A percentile compares a stretch with the other conserved stretches of the same genome.
phyloP scores from a whole-genome alignment of 2,888 invertebrate genomes.

The Cheilosia impressa region DNA sequence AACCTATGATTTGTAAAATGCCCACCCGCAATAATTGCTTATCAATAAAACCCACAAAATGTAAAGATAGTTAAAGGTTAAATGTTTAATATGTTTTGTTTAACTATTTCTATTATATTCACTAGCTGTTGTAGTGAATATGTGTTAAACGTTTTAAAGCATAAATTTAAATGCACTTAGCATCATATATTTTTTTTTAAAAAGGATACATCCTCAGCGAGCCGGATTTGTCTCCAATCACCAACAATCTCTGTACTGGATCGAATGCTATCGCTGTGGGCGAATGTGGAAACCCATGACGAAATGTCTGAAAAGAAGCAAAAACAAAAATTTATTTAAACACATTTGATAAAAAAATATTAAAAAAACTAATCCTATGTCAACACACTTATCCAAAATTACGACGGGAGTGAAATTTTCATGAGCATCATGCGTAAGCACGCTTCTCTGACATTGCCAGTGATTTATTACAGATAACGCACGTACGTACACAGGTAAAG shows the following conservation, averaged over 20 bases:
- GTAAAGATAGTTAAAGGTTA: too few species aligned
- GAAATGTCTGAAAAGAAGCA: constrained; percentile 92
- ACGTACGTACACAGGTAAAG: constrained; percentile 3
- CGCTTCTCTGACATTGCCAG: constrained; percentile 23
- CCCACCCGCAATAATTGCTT: too few species aligned
- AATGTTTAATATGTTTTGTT: too few species aligned
- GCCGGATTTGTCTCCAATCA: constrained; percentile 97
- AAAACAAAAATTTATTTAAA: constrained; percentile 1
- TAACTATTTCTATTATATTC: background rate
- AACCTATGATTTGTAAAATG: too few species aligned
- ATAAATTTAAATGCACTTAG: background rate
- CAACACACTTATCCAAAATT: constrained; percentile 22
- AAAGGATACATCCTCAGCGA: constrained; percentile 98
- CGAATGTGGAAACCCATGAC: constrained; percentile 99
- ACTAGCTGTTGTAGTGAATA: too few species aligned
- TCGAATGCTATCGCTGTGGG: constrained; percentile 99
- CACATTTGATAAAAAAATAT: background rate
- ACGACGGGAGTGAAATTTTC: background rate
- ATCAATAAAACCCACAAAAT: too few species aligned
- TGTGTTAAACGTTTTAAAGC: too few species aligned
- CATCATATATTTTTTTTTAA: constrained; percentile 69
- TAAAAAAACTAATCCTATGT: constrained; percentile 23
- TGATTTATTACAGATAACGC: constrained; percentile 54
- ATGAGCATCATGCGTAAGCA: constrained; percentile 40
- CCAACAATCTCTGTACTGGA: constrained; percentile 98